These are phyloP conservation scores for Volucella inflata DNA, from an alignment of 2,888 invertebrate genomes.

Conservation along the genomic window DNA sequence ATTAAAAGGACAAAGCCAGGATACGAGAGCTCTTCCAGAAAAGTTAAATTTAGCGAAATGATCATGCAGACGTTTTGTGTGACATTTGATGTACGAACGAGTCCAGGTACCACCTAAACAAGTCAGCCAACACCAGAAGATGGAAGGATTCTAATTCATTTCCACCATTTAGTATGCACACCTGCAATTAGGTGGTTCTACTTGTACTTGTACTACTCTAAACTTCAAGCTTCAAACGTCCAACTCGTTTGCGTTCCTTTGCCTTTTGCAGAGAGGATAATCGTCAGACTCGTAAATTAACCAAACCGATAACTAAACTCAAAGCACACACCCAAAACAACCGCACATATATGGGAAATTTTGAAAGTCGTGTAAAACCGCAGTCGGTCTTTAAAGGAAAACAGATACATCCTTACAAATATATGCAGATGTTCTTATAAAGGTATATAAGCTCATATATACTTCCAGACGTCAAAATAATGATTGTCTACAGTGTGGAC, in stretches of 20 bases:
- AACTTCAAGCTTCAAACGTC: too few species aligned
- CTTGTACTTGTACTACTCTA: neutral
- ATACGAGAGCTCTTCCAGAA: slow-evolving; percentile 34
- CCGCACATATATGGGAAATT: slow-evolving; percentile 26
- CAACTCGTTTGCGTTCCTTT: neutral
- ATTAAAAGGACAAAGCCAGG: slow-evolving; percentile 66
- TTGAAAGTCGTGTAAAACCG: slow-evolving; percentile 24
- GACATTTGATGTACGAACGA: neutral
- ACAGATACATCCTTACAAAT: neutral
- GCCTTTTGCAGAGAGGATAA: neutral
- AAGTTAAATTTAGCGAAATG: slow-evolving; percentile 72
- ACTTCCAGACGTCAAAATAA: neutral
- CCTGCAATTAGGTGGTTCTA: slow-evolving; percentile 58
- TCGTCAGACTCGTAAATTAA: slow-evolving; percentile 31
- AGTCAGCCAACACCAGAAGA: neutral
- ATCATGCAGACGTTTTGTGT: slow-evolving; percentile 38
- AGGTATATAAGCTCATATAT: too few species aligned
- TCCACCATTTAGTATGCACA: slow-evolving; percentile 42
- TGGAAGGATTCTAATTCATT: slow-evolving; percentile 33
- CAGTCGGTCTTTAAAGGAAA: neutral
- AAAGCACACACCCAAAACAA: neutral
- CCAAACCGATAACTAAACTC: slow-evolving; percentile 23
- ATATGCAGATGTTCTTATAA: too few species aligned
- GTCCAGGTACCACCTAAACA: too few species aligned
- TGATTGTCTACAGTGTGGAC: slow-evolving; percentile 13